A percentile compares a stretch with the other conserved stretches of the same genome.
Conservation (phyloP, 2,888 invertebrate species). For the Ypsolopha scabrella region DNA sequence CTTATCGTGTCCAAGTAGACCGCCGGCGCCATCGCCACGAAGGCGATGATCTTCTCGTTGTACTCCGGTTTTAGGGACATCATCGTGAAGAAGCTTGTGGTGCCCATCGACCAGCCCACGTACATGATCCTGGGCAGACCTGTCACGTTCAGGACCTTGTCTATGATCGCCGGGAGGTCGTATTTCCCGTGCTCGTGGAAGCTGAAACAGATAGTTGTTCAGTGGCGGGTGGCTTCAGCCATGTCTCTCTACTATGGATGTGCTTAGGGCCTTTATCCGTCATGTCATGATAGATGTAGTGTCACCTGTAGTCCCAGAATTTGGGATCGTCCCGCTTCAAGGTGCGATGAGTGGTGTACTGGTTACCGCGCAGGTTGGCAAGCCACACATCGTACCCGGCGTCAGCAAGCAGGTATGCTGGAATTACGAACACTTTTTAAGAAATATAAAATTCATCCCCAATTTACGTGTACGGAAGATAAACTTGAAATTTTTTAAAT, state of each 20-base stretch:
- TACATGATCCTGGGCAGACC: constrained; percentile 51
- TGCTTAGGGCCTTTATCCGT: no score
- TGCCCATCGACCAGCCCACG: constrained; percentile 73
- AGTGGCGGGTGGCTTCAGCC: no score
- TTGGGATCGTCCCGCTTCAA: constrained; percentile 40
- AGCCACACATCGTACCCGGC: constrained; percentile 73
- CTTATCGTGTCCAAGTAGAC: constrained; percentile 49
- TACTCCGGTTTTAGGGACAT: constrained; percentile 65
- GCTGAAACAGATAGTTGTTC: constrained; percentile 38
- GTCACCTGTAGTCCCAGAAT: constrained; percentile 71
- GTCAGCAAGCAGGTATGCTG: constrained; percentile 68
- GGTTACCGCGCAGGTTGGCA: constrained; percentile 63
- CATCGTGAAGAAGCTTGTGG: constrained; percentile 68
- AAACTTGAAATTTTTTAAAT: no score
- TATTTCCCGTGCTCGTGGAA: constrained; percentile 71
- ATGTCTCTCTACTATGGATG: no score
- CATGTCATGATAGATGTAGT: not conserved
- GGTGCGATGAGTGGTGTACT: constrained; percentile 50
- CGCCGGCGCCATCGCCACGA: constrained; percentile 66
- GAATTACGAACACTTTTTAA: constrained; percentile 14
- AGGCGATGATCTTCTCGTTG: constrained; percentile 60
- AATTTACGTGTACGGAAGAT: no score
- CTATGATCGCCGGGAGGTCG: constrained; percentile 69
- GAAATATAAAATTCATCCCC: no score
- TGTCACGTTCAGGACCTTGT: constrained; percentile 54